phyloP scores from a whole-genome alignment of 2,113 vertebrate species.

The Clinocottus analis region DNA sequence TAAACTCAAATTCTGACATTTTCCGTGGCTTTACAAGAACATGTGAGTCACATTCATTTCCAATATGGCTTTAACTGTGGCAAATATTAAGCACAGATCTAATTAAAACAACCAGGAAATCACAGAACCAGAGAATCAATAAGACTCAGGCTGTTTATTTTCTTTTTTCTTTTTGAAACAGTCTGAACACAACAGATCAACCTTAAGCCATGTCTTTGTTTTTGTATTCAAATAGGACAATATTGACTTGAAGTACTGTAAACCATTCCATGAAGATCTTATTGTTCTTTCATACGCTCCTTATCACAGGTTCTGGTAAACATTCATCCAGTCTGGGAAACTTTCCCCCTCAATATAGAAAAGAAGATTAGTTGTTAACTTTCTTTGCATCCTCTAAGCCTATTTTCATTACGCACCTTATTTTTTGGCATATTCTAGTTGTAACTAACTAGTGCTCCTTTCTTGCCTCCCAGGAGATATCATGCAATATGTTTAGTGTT shows the following conservation, averaged over 20 bases:
- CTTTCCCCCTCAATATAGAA: slow-evolving; percentile 31
- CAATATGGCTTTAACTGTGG: slow-evolving; percentile 46
- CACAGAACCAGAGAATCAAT: slow-evolving; percentile 48
- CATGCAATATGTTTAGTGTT: slow-evolving; percentile 5
- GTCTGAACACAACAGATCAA: slow-evolving; percentile 60
- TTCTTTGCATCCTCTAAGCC: slow-evolving; percentile 29
- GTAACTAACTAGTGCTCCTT: slow-evolving; percentile 15
- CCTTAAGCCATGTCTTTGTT: slow-evolving; percentile 43
- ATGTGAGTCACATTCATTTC: slow-evolving; percentile 66
- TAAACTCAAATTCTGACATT: slow-evolving; percentile 50
- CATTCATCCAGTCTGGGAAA: slow-evolving; percentile 37
- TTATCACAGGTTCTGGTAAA: slow-evolving; percentile 53
- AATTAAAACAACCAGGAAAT: slow-evolving; percentile 66
- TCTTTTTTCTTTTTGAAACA: slow-evolving; percentile 42
- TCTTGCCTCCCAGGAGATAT: slow-evolving; percentile 61
- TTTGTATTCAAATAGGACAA: slow-evolving; percentile 32
- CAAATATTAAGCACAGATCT: slow-evolving; percentile 52
- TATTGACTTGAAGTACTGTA: slow-evolving; percentile 24
- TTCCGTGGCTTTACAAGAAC: slow-evolving; percentile 61
- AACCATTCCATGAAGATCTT: slow-evolving; percentile 35
- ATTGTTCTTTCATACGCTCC: slow-evolving; percentile 51
- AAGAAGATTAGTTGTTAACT: slow-evolving; percentile 37
- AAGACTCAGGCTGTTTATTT: slow-evolving; percentile 42
- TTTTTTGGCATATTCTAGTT: slow-evolving; percentile 2
- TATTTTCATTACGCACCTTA: slow-evolving; percentile 33